Conservation (phyloP, 2,888 invertebrate genomes). For the Liposcelis brunnea region DNA sequence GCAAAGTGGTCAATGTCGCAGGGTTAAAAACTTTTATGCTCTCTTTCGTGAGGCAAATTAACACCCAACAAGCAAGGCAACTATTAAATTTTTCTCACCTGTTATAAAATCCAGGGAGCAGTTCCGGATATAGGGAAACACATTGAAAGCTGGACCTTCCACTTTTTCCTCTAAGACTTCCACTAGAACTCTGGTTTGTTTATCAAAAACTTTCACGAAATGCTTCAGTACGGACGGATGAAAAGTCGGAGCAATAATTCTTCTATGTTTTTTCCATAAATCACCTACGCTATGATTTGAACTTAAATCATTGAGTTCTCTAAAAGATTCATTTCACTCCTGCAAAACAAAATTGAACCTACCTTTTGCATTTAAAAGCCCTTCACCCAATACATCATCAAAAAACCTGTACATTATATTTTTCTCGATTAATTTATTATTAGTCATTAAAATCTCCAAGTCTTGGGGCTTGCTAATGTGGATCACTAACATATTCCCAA, state of each 20-base stretch:
- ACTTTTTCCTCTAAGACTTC: constrained; percentile 49
- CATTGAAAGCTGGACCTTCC: constrained; percentile 52
- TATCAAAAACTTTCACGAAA: constrained; percentile 64
- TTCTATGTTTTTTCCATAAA: constrained; percentile 57
- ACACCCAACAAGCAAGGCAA: too few species aligned
- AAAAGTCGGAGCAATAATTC: constrained; percentile 73
- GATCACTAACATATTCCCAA: constrained; percentile 55
- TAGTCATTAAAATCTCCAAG: constrained; percentile 58
- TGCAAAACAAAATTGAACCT: constrained; percentile 24
- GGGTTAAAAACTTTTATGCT: too few species aligned
- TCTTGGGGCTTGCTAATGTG: constrained; percentile 61
- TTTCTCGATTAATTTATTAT: constrained; percentile 64
- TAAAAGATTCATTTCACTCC: too few species aligned
- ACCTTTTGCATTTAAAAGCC: constrained; percentile 2
- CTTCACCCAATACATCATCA: constrained; percentile 33
- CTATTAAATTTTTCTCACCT: too few species aligned
- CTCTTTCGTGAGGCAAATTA: too few species aligned
- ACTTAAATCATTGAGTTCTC: too few species aligned
- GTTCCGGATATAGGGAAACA: constrained; percentile 72
- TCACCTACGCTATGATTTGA: not conserved
- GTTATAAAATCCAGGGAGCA: constrained; percentile 65
- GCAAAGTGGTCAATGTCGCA: too few species aligned
- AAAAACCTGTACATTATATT: constrained; percentile 61
- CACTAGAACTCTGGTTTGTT: constrained; percentile 41
- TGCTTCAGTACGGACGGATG: constrained; percentile 69